Conservation (phyloP, 1,140 invertebrate species). For the Maniola jurtina region DNA sequence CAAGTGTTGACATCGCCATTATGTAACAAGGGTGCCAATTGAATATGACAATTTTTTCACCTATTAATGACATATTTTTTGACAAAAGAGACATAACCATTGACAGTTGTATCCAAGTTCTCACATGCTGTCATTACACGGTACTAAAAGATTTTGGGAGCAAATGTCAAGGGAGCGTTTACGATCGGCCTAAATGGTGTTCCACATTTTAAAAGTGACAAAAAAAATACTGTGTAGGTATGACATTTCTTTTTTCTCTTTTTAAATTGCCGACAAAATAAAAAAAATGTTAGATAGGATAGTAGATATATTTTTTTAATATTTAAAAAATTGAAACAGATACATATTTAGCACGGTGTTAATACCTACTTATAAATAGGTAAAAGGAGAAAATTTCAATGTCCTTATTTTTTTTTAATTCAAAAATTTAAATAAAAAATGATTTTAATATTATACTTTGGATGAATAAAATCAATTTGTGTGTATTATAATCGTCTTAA, state of each 20-base stretch:
- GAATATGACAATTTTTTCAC: conserved; percentile 51
- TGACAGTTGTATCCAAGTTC: conserved; percentile 45
- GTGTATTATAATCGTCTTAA: conserved; percentile 51
- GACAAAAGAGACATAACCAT: conserved; percentile 70
- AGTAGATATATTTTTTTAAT: too few relatives aligned
- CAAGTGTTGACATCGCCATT: conserved; percentile 74
- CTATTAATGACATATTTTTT: conserved; percentile 69
- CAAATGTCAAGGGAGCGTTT: conserved; percentile 30
- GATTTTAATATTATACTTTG: background rate
- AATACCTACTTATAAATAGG: too few relatives aligned
- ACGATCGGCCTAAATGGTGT: background rate
- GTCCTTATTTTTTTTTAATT: too few relatives aligned
- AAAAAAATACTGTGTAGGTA: conserved; percentile 4
- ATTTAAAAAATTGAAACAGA: too few relatives aligned
- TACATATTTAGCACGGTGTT: too few relatives aligned
- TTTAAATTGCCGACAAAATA: background rate
- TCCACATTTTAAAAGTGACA: conserved; percentile 22
- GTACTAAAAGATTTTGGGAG: conserved; percentile 51
- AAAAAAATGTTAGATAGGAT: too few relatives aligned
- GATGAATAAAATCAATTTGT: conserved; percentile 6
- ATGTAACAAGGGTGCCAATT: conserved; percentile 54
- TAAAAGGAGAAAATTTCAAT: too few relatives aligned
- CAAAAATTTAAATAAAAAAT: background rate
- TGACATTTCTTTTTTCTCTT: conserved; percentile 5
- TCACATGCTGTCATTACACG: conserved; percentile 66